These are phyloP conservation scores for Myocastor coypus DNA, from an alignment of 2,113 vertebrate species.

Conservation along the genomic window DNA sequence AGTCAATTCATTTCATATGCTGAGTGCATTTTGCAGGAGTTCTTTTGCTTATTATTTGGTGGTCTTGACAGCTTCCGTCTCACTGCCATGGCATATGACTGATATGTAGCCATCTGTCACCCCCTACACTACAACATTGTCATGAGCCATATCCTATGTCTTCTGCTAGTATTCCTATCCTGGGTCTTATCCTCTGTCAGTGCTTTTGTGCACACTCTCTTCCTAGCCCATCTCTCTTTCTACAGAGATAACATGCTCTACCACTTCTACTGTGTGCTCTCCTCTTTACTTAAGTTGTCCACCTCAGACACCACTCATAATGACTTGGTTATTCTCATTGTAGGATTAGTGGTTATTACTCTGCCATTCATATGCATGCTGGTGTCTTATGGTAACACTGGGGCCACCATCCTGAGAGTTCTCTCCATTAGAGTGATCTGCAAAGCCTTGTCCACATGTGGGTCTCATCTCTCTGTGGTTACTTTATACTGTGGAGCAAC, in stretches of 20 bases:
- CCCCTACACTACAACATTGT: conserved; percentile 61
- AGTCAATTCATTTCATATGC: not conserved
- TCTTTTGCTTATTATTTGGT: not conserved
- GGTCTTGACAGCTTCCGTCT: conserved; percentile 71
- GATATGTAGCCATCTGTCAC: conserved; percentile 34
- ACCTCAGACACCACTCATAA: conserved; percentile 66
- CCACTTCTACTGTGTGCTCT: conserved; percentile 74
- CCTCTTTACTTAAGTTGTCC: conserved; percentile 66
- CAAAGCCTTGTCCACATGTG: not conserved
- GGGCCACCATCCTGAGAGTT: conserved; percentile 39
- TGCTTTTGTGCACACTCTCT: conserved; percentile 58
- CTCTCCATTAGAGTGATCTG: not conserved
- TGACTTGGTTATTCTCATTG: not conserved
- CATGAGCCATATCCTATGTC: conserved; percentile 65
- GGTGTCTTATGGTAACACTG: conserved; percentile 54
- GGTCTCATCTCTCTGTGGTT: conserved; percentile 62
- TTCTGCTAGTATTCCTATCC: conserved; percentile 6
- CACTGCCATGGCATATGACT: conserved; percentile 75
- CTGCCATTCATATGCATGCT: conserved; percentile 37
- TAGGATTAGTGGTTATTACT: no score
- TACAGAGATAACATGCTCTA: conserved; percentile 41
- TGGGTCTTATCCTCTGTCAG: not conserved
- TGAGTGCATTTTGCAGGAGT: not conserved
- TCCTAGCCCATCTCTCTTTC: conserved; percentile 59
- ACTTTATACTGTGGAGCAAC: conserved; percentile 54